phyloP scores from a whole-genome alignment of 2,888 invertebrate genomes.

The Cephus runcator region DNA sequence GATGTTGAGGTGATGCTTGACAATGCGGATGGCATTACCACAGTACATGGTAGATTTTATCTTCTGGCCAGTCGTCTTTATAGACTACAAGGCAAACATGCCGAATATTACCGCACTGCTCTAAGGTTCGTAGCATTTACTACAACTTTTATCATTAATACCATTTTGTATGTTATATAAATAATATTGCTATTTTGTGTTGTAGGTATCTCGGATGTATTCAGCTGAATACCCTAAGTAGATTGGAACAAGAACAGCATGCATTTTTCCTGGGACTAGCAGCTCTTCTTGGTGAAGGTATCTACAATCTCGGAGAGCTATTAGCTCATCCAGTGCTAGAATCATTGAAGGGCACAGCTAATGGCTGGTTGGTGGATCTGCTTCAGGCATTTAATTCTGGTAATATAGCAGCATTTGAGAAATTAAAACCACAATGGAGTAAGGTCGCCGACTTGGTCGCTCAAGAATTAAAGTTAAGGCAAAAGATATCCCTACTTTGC shows the following conservation, averaged over 20 bases:
- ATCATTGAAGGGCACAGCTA: slow-evolving; percentile 81
- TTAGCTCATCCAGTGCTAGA: slow-evolving; percentile 94
- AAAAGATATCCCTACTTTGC: slow-evolving; percentile 95
- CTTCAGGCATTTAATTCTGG: slow-evolving; percentile 88
- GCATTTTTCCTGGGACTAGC: slow-evolving; percentile 95
- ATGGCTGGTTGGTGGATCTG: slow-evolving; percentile 89
- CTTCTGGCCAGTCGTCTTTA: slow-evolving; percentile 93
- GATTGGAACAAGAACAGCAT: slow-evolving; percentile 76
- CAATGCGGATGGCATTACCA: slow-evolving; percentile 90
- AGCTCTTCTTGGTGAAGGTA: slow-evolving; percentile 91
- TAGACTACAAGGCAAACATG: slow-evolving; percentile 86
- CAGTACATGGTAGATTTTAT: slow-evolving; percentile 95
- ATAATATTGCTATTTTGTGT: background rate
- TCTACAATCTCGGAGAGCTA: slow-evolving; percentile 97
- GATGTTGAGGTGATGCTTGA: slow-evolving; percentile 87
- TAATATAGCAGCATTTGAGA: slow-evolving; percentile 78
- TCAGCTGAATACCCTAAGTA: slow-evolving; percentile 74
- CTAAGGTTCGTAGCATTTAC: slow-evolving; percentile 70
- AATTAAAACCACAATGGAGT: slow-evolving; percentile 79
- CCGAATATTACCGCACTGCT: slow-evolving; percentile 95
- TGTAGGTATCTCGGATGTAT: slow-evolving; percentile 78
- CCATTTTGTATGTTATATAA: background rate
- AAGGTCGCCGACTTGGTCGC: slow-evolving; percentile 85
- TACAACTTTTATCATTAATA: background rate
- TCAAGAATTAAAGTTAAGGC: slow-evolving; percentile 82